Evolutionary conservation across 2,888 invertebrate genomes (phyloP), one percentile per base, ranked within the genome.

Genomic region (Anagyrus pseudococci): DNA sequence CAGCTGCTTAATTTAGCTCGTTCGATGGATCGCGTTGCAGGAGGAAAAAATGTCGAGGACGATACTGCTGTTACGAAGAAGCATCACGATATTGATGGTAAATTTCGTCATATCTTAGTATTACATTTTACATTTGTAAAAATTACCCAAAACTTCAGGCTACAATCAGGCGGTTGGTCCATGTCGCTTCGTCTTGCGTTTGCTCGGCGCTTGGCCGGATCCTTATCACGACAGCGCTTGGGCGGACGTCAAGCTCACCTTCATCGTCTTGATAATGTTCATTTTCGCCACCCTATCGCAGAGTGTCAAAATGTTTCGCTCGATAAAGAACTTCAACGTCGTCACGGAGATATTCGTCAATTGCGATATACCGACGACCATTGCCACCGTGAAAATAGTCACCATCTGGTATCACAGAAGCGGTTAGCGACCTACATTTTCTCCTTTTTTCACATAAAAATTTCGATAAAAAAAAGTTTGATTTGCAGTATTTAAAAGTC

Each of bases 201-300:
- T 70, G 3, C 56, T 72, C 0, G 72, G 72, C 1, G 68, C 66
- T 6, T 73, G 71, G 71, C 73, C 72, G 0, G 70, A 71, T 37
- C 68, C 70, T 37, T 49, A 55, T 1, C 23, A 57, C 22, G 63
- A 69, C n/a, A 53, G n/a, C 23, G 1, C 29, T 17, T 37, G 19
- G 10, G n/a, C 57, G 1, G 6, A 22, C 10, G 15, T 41, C 17
- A 43, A 40, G 4, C n/a, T 65, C 10, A 3, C 63, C 3, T 1
- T 61, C 1, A 26, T 53, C 4, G 17, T 25, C 8, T 1, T 15
- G 0, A 55, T 37, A 0, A 58, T 67, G 56, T 53, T 67, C 10
- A 6, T 52, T 7, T 64, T 67, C 20, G 29, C 56, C 2, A 56
- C 25, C 23, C 23, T 70, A 8, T 72, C 76, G 1, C 75, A 75